Percentiles rank a stretch among this genome's conserved stretches.
Evolutionary conservation across 2,113 vertebrate genomes (phyloP).

Genomic region (Chunga burmeisteri): DNA sequence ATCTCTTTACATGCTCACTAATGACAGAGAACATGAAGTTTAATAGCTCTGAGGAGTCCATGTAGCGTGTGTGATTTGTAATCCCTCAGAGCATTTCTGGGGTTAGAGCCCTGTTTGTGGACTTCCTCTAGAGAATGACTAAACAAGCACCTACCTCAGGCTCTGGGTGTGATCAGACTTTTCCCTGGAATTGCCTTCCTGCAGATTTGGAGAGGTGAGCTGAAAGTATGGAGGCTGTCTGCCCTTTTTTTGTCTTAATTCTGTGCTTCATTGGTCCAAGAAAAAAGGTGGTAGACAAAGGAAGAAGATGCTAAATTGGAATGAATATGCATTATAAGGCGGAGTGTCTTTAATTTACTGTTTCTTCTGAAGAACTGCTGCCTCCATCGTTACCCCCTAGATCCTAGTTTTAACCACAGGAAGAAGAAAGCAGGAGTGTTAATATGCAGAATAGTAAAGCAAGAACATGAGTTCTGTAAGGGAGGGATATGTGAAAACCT

Average conservation of each 20-base stretch:
- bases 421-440: background rate
- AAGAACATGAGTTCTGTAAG: background rate
- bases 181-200: background rate
- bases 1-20: background rate
- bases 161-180: background rate
- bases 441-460: background rate
- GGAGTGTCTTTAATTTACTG: background rate
- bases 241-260: background rate
- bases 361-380: background rate
- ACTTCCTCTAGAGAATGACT: background rate
- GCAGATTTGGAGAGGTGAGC: background rate
- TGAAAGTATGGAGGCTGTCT: background rate
- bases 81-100: background rate
- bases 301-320: background rate
- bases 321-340: background rate
- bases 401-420: background rate
- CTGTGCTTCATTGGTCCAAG: background rate
- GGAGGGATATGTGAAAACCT: background rate
- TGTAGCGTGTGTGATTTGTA: background rate
- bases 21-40: background rate
- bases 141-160: background rate
- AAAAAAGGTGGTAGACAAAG: background rate
- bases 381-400: background rate
- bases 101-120: background rate
- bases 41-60: background rate